These are phyloP conservation scores for Hyla sarda DNA, from an alignment of 2,113 vertebrate species.

Conservation along the genomic window DNA sequence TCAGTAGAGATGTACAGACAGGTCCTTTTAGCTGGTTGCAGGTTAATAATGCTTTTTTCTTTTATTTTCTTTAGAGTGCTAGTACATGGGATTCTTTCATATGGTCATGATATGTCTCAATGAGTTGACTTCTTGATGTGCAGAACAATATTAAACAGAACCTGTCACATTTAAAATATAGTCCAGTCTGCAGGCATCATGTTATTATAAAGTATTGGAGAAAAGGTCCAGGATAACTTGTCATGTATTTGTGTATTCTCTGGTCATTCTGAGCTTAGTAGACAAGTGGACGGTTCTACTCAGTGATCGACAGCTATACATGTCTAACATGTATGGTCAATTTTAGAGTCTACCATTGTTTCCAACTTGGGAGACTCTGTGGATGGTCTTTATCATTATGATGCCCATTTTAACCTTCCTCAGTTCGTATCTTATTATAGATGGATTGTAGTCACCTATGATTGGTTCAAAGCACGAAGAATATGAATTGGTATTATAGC, in stretches of 20 bases:
- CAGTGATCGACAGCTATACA: too few relatives aligned
- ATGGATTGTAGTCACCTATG: background rate
- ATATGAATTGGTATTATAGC: background rate
- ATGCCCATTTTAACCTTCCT: background rate
- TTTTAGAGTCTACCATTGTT: background rate
- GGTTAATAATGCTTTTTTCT: slow-evolving; percentile 72
- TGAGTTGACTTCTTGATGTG: background rate
- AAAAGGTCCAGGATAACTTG: too few relatives aligned
- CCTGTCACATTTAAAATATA: too few relatives aligned
- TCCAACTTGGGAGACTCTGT: background rate
- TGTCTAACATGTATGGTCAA: too few relatives aligned
- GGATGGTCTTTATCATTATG: background rate
- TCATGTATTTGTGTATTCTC: background rate
- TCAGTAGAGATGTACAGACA: slow-evolving; percentile 98
- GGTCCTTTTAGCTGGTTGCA: slow-evolving; percentile 95
- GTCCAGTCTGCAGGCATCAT: too few relatives aligned
- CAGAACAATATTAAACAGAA: too few relatives aligned
- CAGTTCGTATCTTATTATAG: background rate
- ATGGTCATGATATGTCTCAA: background rate
- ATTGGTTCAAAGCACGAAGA: background rate
- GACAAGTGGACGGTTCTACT: too few relatives aligned
- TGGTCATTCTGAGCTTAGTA: background rate
- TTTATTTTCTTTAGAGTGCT: background rate
- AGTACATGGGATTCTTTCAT: background rate
- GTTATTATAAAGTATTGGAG: too few relatives aligned